Base-by-base conservation (phyloP, 92 coral and sea anemone species). In the Montipora capitata region DNA sequence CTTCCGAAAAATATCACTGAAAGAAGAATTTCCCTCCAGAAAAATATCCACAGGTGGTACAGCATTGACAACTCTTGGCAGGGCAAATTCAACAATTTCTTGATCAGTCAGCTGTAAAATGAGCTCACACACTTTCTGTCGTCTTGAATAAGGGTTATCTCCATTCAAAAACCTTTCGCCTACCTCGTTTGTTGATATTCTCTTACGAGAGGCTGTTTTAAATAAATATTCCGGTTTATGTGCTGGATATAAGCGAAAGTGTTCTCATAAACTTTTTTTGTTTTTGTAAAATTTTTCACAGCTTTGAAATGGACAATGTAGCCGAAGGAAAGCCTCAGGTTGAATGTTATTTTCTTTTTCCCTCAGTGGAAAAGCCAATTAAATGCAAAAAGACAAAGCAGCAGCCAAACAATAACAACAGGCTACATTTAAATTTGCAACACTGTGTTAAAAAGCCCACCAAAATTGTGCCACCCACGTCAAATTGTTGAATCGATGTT, bases 361-460 rank as follows among this genome's bases (percentile, higher is more conserved):
- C 48, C 38, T 38, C 44, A 68, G 41, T 68, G 15, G 44, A 27
- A 38, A 68, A 10, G 72, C 72, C 44, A 68, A 35, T 68, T 68
- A 6, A 66, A 66, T 12, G 43, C 3, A 66, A 66, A 20, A 38
- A 27, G 43, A 27, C 72, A 40, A 40, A 27, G 4, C 14, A 67
- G 43, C 72, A 35, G 43, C 72, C 72, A 67, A 67, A 67, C 72
- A 68, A 35, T 40, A 17, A 52, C 58, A 52, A n/a, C n/a, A 52
- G 12, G 2, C 58, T 52, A 68, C 12, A 68, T 68, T 38, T 38
- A 68, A 68, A 35, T 68, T 68, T 52, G 58, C 58, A 52, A 52
- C 58, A 52, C 58, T 52, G 58, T 11, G 11, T 52, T 52, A 4
- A 52, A 52, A 52, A 9, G n/a, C 58, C 58, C 58, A 11, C 58